These are phyloP conservation scores for Cochlearius cochlearius DNA, from an alignment of 2,113 vertebrate genomes.

Conservation along the genomic window DNA sequence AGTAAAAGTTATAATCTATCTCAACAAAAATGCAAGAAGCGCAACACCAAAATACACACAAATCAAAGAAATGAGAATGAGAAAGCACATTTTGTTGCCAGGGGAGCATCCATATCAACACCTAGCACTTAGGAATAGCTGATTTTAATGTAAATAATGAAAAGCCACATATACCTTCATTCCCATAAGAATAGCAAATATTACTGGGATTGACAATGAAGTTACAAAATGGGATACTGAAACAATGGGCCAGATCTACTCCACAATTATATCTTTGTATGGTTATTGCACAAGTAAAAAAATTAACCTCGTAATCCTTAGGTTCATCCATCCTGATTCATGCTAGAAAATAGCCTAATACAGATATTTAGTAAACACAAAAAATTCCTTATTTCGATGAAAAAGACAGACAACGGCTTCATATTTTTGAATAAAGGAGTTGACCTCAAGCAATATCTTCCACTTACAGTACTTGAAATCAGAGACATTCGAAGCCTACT, in stretches of 20 bases:
- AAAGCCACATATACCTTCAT: not conserved
- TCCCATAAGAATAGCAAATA: not conserved
- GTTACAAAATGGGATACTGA: not conserved
- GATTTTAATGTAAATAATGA: slow-evolving; percentile 26
- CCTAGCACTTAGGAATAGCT: not conserved
- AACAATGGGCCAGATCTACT: not conserved
- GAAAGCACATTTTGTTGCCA: not conserved
- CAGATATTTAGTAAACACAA: not conserved
- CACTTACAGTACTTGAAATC: not conserved
- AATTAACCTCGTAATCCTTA: slow-evolving; percentile 7
- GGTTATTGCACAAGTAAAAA: not conserved
- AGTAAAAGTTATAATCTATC: not conserved
- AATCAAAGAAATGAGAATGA: slow-evolving; percentile 15
- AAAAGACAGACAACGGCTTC: not conserved
- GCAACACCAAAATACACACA: not conserved
- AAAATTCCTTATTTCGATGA: not conserved
- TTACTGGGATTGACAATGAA: slow-evolving; percentile 1
- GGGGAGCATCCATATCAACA: not conserved
- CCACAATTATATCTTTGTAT: not conserved
- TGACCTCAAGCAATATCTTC: slow-evolving; percentile 27
- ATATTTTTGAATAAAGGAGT: slow-evolving; percentile 27
- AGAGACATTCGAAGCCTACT: not conserved
- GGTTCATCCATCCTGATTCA: not conserved
- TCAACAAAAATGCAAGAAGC: slow-evolving; percentile 16
- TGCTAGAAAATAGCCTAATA: not conserved